Conservation (phyloP, 2,113 vertebrate genomes). For the Physeter macrocephalus region DNA sequence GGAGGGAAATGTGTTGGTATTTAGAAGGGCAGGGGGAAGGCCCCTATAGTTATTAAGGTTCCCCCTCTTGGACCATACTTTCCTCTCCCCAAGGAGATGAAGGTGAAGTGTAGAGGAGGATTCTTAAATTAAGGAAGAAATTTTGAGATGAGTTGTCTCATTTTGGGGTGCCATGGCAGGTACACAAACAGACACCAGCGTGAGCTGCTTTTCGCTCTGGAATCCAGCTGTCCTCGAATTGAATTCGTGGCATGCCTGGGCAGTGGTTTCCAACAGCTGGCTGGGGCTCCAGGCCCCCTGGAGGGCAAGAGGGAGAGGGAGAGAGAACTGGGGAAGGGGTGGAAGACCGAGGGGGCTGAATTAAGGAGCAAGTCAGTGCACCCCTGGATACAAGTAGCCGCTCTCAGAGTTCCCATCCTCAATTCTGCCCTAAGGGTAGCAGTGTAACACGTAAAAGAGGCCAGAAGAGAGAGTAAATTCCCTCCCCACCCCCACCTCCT, state of each 20-base stretch:
- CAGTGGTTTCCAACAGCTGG: conserved; percentile 74
- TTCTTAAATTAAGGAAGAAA: conserved; percentile 27
- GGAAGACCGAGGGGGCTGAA: background rate
- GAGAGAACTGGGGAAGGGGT: background rate
- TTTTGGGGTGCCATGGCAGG: conserved; percentile 53
- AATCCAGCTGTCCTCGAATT: conserved; percentile 66
- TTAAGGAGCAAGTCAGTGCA: conserved; percentile 40
- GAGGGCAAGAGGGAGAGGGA: conserved; percentile 40
- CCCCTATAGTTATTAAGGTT: background rate
- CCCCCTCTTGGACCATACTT: background rate
- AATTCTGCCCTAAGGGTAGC: conserved; percentile 46
- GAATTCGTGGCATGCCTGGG: conserved; percentile 64
- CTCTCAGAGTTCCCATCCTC: conserved; percentile 29
- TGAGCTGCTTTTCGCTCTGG: conserved; percentile 29
- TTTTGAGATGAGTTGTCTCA: conserved; percentile 23
- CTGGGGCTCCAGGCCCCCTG: conserved; percentile 61
- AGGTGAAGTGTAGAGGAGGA: background rate
- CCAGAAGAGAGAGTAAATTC: conserved; percentile 42
- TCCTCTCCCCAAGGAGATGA: background rate
- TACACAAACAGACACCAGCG: conserved; percentile 35
- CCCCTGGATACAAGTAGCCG: conserved; percentile 44
- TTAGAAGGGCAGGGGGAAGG: conserved; percentile 10
- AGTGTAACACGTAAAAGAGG: conserved; percentile 37
- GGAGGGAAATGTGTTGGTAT: conserved; percentile 12
- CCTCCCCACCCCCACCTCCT: background rate